phyloP scores from a whole-genome alignment of 2,113 vertebrate genomes.

The Morone saxatilis region DNA sequence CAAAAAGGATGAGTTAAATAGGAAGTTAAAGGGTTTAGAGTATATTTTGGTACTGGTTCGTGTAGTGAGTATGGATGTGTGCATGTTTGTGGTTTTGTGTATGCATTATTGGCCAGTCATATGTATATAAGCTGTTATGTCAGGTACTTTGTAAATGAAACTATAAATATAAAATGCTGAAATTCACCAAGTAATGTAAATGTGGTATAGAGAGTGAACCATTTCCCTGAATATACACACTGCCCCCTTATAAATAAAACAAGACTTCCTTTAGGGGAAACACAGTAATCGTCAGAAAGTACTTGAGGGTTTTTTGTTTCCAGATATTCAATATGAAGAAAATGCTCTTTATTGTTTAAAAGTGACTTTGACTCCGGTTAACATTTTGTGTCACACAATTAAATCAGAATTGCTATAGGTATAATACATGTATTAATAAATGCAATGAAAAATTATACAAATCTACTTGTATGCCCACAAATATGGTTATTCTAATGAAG shows the following conservation, averaged over 20 bases:
- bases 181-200: not conserved
- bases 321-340: not conserved
- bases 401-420: not conserved
- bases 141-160: not conserved
- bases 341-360: not conserved
- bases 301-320: not conserved
- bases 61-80: not conserved
- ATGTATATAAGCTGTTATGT: not conserved
- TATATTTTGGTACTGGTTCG: not conserved
- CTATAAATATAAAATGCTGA: not conserved
- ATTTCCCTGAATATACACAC: slow-evolving; percentile 33
- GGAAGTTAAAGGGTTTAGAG: not conserved
- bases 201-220: not conserved
- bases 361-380: not conserved
- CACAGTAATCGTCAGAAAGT: not conserved
- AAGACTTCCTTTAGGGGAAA: slow-evolving; percentile 1
- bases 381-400: not conserved
- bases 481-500: not conserved
- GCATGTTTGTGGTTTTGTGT: not conserved
- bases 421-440: not conserved
- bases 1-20: not conserved
- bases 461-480: not conserved
- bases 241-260: slow-evolving; percentile 46
- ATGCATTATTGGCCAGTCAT: not conserved
- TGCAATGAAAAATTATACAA: not conserved